Base-by-base conservation (phyloP, 2,113 vertebrate genomes). In the Caretta caretta region DNA sequence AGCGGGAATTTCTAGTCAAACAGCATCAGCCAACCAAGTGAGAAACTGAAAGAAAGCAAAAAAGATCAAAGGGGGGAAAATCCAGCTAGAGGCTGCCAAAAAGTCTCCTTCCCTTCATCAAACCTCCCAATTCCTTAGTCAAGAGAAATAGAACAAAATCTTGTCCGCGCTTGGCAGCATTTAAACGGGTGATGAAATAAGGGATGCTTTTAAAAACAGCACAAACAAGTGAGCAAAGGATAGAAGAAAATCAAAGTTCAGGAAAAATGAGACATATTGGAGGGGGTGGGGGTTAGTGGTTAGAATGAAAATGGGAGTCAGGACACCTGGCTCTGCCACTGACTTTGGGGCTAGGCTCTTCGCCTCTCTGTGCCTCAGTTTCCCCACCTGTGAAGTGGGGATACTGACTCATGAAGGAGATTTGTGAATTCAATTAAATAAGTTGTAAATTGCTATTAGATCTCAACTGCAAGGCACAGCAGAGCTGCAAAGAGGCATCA, bases 21-120 rank as follows among this genome's bases (percentile, higher is more conserved):
- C 53, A 86, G 35, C 53, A 57, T 0, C 0, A 17, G 10, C 29
- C 49, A 80, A 80, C 13, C 31, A 46, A 62, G 14, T 22, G 10
- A 72, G 54, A 57, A 92, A 88, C 5, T 51, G 54, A 83, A 24
- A 27, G 31, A 50, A 84, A 53, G 2, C 3, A 10, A n/a, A 38
- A 84, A 78, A 80, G 83, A 48, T 56, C 13, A 83, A 3, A 0
- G 0, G 38, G 10, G 11, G 79, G 3, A 88, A 88, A 56, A 5
- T 10, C 81, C 10, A n/a, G 22, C 27, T 11, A 7, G 69, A 75
- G 31, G 35, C n/a, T 38, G 65, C 19, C 10, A n/a, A 72, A 69
- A 22, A 22, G n/a, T 19, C n/a, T 72, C n/a, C 65, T 38, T 22
- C n/a, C 65, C n/a, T 72, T 38, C 38, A 10, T 38, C 59, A 38